phyloP scores from a whole-genome alignment of 2,888 invertebrate species.

The Crossocerus cetratus region DNA sequence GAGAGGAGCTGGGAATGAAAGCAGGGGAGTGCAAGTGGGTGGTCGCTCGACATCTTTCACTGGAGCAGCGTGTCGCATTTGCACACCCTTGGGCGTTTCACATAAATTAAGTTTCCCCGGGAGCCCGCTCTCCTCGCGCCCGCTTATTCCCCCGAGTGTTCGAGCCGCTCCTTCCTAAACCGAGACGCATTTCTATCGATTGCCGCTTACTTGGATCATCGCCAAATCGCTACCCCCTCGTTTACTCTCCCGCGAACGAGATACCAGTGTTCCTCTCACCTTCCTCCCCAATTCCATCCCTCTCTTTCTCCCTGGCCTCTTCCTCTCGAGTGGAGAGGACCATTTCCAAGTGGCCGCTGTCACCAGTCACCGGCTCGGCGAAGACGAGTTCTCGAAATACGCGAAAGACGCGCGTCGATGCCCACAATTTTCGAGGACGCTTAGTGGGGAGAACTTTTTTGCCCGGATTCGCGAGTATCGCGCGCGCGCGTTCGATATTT shows the following conservation, averaged over 20 bases:
- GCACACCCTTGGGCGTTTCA: not conserved
- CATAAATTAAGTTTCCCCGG: constrained; percentile 35
- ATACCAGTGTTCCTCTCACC: not conserved
- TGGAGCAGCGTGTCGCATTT: not conserved
- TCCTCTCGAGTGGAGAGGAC: too few species aligned
- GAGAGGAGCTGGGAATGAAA: too few species aligned
- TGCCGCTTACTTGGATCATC: constrained; percentile 64
- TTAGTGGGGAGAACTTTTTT: too few species aligned
- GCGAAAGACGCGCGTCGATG: too few species aligned
- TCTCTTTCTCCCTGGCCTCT: not conserved
- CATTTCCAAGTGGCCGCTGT: too few species aligned
- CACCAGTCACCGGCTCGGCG: too few species aligned
- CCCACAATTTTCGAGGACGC: too few species aligned
- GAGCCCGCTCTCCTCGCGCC: constrained; percentile 46
- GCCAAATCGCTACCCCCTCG: constrained; percentile 59
- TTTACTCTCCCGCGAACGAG: too few species aligned
- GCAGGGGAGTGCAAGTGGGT: too few species aligned
- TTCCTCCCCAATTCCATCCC: not conserved
- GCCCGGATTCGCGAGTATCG: too few species aligned
- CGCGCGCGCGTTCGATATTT: not conserved
- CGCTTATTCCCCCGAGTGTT: constrained; percentile 57
- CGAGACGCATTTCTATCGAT: constrained; percentile 65
- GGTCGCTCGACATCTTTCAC: not conserved
- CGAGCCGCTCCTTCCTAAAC: constrained; percentile 47
- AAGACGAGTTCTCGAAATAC: too few species aligned